Base-by-base conservation (phyloP, 2,113 vertebrate species). In the Sciurus niger region DNA sequence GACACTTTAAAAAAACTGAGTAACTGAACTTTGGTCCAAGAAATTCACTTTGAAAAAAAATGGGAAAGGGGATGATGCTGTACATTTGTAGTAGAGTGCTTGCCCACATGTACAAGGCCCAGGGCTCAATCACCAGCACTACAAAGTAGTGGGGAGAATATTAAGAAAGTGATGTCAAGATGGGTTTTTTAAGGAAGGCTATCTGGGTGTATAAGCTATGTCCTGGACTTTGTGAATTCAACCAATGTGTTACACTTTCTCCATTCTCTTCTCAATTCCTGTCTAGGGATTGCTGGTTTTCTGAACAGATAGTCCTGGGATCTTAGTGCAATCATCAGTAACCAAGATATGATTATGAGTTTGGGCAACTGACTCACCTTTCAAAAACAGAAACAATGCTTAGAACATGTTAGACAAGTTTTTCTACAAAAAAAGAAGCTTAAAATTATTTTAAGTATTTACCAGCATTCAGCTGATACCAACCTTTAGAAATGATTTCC, bases 331-430 rank as follows among this genome's bases (percentile, higher is more conserved):
- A 32, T 95, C 51, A 28, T 94, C 58, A 85, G 43, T 72, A 80
- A 80, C 67, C 24, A 92, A 94, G 79, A 80, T 84, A 46, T 43
- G 46, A 96, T 85, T 93, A 48, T 48, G 58, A 77, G 17, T 55
- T 89, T 94, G 77, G 48, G 48, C 28, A 94, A 60, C 22, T 96
- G 51, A 79, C 37, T 89, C 63, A 90, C 48, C 40, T 96, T 97
- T 90, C 80, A 90, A 84, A 92, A 83, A 82, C 68, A 72, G 77
- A 22, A 76, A 87, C 76, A 17, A 32, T 89, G 14, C 68, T 48
- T 94, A 67, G 20, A 72, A 96, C 68, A 74, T 95, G 90, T 95
- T 90, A 82, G 80, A 76, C 84, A 89, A 88, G 32, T 89, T 30
- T 92, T 77, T 96, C 70, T 70, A 68, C 14, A 77, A 53, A 92